A percentile compares a stretch with the other conserved stretches of the same genome.
Conservation (phyloP, 2,113 vertebrate genomes). For the Hippoglossus stenolepis region DNA sequence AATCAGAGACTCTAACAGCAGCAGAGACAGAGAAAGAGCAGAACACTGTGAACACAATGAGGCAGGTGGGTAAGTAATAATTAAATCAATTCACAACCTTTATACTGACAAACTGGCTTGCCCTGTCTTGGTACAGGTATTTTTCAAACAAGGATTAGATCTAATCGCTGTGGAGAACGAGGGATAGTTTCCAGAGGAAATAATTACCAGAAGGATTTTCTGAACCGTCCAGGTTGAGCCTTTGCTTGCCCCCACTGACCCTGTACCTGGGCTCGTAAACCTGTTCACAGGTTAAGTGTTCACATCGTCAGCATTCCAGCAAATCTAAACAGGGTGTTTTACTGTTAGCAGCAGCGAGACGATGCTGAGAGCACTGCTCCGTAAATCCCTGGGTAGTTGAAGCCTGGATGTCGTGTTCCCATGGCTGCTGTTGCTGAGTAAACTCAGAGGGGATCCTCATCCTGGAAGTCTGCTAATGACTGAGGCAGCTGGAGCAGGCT, state of each 20-base stretch:
- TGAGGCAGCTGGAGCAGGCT: conserved; percentile 21
- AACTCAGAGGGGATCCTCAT: conserved; percentile 9
- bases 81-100: not conserved
- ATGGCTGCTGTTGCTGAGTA: conserved; percentile 59
- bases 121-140: not conserved
- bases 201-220: conserved; percentile 16
- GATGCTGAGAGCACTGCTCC: not conserved
- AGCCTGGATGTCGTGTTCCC: conserved; percentile 26
- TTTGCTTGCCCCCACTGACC: not conserved
- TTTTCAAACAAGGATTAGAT: conserved; percentile 35
- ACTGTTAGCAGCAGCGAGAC: not conserved
- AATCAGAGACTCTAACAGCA: too few species aligned
- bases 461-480: conserved; percentile 29
- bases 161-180: conserved; percentile 29
- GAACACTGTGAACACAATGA: not conserved
- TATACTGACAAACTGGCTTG: not conserved
- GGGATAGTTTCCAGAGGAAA: conserved; percentile 17
- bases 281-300: not conserved
- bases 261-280: not conserved
- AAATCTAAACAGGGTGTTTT: not conserved
- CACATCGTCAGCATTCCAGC: not conserved
- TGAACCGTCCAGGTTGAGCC: not conserved
- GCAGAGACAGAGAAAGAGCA: too few species aligned
- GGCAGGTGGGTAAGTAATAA: not conserved
- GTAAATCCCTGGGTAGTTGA: conserved; percentile 37